Evolutionary conservation across 2,888 invertebrate species (phyloP), one percentile per base, ranked within the genome.

Genomic region (Mythimna impura): DNA sequence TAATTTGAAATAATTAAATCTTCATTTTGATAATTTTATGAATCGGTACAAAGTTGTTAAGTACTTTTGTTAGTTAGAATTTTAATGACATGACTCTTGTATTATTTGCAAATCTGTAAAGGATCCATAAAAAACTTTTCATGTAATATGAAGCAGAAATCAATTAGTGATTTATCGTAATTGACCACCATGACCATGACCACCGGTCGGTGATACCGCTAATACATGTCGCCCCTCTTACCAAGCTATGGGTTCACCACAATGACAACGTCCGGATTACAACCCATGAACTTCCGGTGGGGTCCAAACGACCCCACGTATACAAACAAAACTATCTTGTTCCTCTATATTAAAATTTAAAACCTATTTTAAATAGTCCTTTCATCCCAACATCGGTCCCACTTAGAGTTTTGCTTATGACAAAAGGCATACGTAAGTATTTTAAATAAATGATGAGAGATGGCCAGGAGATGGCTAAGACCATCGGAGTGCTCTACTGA

Each of bases 371-470:
- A 55, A 66, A 66, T 36, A 62, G 55, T 60, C 80, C 52, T 73
- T 73, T 63, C 12, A 63, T 25, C 17, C 10, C 8, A 25, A 63
- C 47, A 70, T 70, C 22, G 36, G 55, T 9, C 30, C 22, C 60
- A 62, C 57, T 81, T 64, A 78, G 54, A 77, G 20, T 25, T 61
- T 57, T 80, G 73, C 47, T 81, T 67, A 57, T 52, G 50, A 81
- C 78, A 82, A 81, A 77, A 71, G 67, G 78, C 74, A 78, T 82
- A 67, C 50, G 43, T 82, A 82, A 82, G 58, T 71, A 52, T 10
- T 40, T 34, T 81, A 58, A 65, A 80, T 80, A 81, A 82, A 78
- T 63, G 52, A 80, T 82, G 65, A 78, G 70, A 34, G 25, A 70
- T 81, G 67, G 57, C 43, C 70, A 66, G 55, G 34, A n/a, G 57